A percentile compares a stretch with the other conserved stretches of the same genome.
Evolutionary conservation across 2,113 vertebrate species (phyloP).

Genomic region (Dermatemys mawii): DNA sequence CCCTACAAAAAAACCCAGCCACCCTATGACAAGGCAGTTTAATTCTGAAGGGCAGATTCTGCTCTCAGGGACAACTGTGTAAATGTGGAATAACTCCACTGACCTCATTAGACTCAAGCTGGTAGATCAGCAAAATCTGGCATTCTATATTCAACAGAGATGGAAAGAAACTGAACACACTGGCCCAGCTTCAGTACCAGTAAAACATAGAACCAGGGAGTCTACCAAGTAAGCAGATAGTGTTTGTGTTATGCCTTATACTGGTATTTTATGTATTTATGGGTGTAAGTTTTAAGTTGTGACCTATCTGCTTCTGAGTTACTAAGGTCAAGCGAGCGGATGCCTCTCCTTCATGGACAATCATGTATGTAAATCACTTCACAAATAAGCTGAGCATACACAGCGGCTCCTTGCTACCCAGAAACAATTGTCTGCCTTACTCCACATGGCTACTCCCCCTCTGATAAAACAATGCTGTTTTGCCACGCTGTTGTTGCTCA

Average conservation of each 20-base stretch:
- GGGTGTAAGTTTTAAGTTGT: conserved; percentile 46
- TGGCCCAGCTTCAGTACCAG: conserved; percentile 39
- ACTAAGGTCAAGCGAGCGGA: conserved; percentile 56
- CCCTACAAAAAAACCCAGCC: not conserved
- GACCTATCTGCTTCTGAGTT: conserved; percentile 70
- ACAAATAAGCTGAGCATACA: conserved; percentile 48
- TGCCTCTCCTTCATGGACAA: conserved; percentile 62
- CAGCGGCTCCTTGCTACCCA: conserved; percentile 16
- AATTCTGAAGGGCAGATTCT: not conserved
- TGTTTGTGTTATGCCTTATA: conserved; percentile 43
- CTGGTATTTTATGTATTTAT: conserved; percentile 35
- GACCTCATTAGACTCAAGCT: conserved; percentile 30
- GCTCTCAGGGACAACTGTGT: conserved; percentile 51
- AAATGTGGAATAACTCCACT: conserved; percentile 47
- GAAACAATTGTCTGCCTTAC: conserved; percentile 10
- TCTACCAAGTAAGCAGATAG: conserved; percentile 63
- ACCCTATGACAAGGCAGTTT: not conserved
- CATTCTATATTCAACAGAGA: not conserved
- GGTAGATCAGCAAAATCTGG: conserved; percentile 46
- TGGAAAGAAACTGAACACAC: not conserved
- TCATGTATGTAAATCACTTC: conserved; percentile 59
- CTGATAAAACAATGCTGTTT: not conserved
- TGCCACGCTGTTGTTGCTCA: not conserved
- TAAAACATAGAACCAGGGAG: conserved; percentile 39
- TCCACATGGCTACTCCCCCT: not conserved